phyloP scores from a whole-genome alignment of 2,888 invertebrate species.

The Cecidostiba fungosa region DNA sequence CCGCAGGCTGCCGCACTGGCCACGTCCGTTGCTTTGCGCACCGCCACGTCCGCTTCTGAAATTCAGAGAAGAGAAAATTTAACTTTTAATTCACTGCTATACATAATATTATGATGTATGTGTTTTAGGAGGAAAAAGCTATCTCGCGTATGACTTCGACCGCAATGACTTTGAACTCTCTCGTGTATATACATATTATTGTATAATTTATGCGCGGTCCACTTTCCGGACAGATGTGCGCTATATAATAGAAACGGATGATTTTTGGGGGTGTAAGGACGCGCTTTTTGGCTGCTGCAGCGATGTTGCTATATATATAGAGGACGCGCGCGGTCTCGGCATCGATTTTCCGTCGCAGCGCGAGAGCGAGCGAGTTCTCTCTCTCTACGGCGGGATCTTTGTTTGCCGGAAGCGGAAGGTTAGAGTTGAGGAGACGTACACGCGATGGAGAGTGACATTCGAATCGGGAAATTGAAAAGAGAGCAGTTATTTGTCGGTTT shows the following conservation, averaged over 20 bases:
- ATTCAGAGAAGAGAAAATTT: slow-evolving; percentile 5
- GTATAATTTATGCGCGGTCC: not conserved
- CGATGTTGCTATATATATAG: no score
- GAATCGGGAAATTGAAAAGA: slow-evolving; percentile 19
- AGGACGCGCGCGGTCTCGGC: not conserved
- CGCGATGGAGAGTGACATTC: slow-evolving; percentile 11
- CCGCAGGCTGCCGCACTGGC: slow-evolving; percentile 68
- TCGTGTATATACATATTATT: not conserved
- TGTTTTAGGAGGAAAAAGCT: not conserved
- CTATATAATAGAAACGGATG: not conserved
- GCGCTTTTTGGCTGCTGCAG: not conserved
- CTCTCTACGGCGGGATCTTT: slow-evolving; percentile 7
- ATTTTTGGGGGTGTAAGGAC: not conserved
- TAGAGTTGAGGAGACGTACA: slow-evolving; percentile 8
- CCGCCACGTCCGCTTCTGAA: slow-evolving; percentile 73
- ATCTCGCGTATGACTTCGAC: no score
- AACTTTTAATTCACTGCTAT: not conserved
- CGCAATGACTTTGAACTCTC: not conserved
- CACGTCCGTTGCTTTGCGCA: slow-evolving; percentile 71
- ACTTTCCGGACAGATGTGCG: not conserved
- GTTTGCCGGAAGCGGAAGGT: not conserved
- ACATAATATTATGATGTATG: not conserved
- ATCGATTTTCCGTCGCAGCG: slow-evolving; percentile 20
- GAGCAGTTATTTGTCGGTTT: slow-evolving; percentile 5
- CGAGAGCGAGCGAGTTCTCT: not conserved